These are phyloP conservation scores for Epizoanthus rinbou DNA, from an alignment of 92 coral and sea anemone species.

Conservation along the genomic window DNA sequence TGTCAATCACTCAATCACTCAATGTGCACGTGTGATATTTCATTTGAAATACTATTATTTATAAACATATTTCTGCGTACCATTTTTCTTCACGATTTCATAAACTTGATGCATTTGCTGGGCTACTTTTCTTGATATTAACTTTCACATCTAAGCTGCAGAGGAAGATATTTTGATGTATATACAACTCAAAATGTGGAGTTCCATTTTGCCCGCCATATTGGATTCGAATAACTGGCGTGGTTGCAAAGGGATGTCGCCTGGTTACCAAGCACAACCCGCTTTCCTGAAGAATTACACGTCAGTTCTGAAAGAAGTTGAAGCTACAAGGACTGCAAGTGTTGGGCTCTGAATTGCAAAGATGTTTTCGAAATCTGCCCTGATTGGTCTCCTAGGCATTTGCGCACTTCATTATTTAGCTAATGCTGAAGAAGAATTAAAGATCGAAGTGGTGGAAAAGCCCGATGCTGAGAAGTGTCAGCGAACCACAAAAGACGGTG, in stretches of 20 bases:
- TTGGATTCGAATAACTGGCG: constrained; percentile 17
- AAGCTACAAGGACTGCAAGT: too few species aligned
- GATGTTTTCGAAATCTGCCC: constrained; percentile 2
- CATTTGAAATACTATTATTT: too few species aligned
- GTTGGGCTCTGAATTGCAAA: constrained; percentile 5
- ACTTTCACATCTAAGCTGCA: too few species aligned
- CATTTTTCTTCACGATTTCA: too few species aligned
- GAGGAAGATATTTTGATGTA: background rate
- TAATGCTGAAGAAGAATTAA: constrained; percentile 61
- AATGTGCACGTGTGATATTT: too few species aligned
- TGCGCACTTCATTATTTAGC: background rate
- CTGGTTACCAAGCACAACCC: constrained; percentile 31
- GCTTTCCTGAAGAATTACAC: background rate
- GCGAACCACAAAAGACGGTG: constrained; percentile 72
- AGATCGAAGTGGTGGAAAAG: constrained; percentile 79
- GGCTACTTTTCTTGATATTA: too few species aligned
- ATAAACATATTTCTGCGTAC: too few species aligned
- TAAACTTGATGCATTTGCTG: too few species aligned
- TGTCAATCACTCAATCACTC: too few species aligned
- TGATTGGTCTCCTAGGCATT: constrained; percentile 24
- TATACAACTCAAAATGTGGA: background rate
- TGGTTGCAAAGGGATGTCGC: constrained; percentile 25
- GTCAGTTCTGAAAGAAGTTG: background rate
- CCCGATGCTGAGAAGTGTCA: constrained; percentile 72
- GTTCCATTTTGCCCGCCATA: constrained; percentile 29